Conservation (phyloP, 1,140 invertebrate species). For the Papilio polyxenes region DNA sequence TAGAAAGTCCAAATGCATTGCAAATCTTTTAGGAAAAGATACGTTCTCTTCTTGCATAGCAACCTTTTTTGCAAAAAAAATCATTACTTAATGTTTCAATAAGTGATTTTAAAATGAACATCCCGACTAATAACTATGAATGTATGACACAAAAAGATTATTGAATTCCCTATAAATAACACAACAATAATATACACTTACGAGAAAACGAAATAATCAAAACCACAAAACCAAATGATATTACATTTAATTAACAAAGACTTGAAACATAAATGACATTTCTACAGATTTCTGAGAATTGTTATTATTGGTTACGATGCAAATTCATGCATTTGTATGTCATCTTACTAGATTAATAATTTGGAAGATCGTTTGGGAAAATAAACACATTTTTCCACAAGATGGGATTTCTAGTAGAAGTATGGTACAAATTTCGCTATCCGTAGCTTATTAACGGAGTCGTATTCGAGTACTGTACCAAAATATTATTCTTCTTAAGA, state of each 20-base stretch:
- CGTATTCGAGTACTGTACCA: no score
- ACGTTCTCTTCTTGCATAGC: no score
- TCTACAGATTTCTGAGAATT: constrained; percentile 10
- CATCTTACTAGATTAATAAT: not conserved
- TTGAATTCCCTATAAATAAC: not conserved
- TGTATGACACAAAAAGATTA: not conserved
- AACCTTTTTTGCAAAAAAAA: no score
- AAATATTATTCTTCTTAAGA: no score
- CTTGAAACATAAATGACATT: not conserved
- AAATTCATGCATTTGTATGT: not conserved
- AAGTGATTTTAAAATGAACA: no score
- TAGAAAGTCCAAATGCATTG: no score
- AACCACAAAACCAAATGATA: constrained; percentile 13
- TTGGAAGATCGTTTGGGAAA: not conserved
- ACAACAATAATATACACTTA: not conserved
- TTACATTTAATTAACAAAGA: constrained; percentile 3
- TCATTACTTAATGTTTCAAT: not conserved
- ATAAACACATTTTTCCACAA: not conserved
- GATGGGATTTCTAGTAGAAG: no score
- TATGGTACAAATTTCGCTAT: no score
- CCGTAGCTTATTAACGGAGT: no score
- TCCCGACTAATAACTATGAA: not conserved
- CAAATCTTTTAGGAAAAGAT: no score
- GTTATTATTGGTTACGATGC: not conserved
- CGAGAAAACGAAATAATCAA: constrained; percentile 1